Percentiles rank a stretch among this genome's conserved stretches.
Evolutionary conservation across 2,888 invertebrate genomes (phyloP).

Genomic region (Blera fallax): DNA sequence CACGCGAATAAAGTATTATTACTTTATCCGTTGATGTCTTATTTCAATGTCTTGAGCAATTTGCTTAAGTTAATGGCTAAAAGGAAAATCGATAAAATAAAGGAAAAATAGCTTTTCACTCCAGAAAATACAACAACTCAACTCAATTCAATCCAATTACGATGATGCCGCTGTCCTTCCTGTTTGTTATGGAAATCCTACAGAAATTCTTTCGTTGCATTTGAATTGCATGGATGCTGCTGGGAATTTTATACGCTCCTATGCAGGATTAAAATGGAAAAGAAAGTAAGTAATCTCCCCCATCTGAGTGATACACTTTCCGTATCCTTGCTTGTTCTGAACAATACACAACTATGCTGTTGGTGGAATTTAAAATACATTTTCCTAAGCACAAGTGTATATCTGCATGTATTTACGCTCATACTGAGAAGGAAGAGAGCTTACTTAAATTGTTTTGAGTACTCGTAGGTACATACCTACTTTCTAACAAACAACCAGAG

Average conservation of each 20-base stretch:
- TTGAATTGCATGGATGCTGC: conserved; percentile 41
- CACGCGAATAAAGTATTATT: conserved; percentile 65
- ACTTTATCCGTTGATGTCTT: conserved; percentile 41
- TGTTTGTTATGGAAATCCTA: conserved; percentile 33
- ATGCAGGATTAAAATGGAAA: conserved; percentile 37
- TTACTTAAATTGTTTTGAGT: conserved; percentile 61
- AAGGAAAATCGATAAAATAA: conserved; percentile 32
- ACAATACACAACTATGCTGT: conserved; percentile 10
- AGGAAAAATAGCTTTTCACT: not conserved
- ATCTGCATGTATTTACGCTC: conserved; percentile 1
- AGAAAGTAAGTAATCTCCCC: conserved; percentile 38
- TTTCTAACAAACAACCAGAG: conserved; percentile 41
- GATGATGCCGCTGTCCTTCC: conserved; percentile 28
- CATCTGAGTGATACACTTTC: conserved; percentile 52
- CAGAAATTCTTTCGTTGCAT: conserved; percentile 30
- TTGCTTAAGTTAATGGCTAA: conserved; percentile 45
- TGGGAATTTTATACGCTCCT: conserved; percentile 14
- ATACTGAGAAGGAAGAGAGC: not conserved
- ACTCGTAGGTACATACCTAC: conserved; percentile 51
- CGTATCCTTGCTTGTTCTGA: conserved; percentile 52
- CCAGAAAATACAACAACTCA: conserved; percentile 10
- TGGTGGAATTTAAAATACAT: conserved; percentile 33
- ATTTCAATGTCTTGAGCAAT: conserved; percentile 40
- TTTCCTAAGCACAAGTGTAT: conserved; percentile 20
- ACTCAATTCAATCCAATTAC: conserved; percentile 60